These are phyloP conservation scores for Naso thynnoides DNA, from an alignment of 2,797 vertebrate species.

Conservation along the genomic window DNA sequence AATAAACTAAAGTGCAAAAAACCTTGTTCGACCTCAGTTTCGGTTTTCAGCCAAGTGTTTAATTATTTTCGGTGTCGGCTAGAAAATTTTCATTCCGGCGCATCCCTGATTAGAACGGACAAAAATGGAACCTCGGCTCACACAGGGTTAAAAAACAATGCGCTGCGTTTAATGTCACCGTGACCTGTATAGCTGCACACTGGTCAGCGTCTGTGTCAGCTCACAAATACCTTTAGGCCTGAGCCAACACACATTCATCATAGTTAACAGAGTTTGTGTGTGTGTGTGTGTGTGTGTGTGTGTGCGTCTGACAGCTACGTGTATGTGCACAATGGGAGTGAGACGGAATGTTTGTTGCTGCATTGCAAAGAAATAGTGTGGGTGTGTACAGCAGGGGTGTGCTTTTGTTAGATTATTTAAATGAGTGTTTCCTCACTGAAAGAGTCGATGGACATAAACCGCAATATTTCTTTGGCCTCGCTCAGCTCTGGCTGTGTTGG, in stretches of 20 bases:
- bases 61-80: no score
- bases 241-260: conserved; percentile 69
- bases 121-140: conserved; percentile 9
- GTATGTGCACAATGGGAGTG: not conserved
- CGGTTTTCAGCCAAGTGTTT: no score
- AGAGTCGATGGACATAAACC: not conserved
- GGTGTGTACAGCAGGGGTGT: not conserved
- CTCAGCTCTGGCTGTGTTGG: not conserved
- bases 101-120: no score
- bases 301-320: conserved; percentile 9
- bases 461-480: not conserved
- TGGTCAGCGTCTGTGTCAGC: conserved; percentile 48
- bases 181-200: conserved; percentile 63
- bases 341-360: not conserved
- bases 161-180: conserved; percentile 57
- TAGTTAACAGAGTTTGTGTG: conserved; percentile 33
- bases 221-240: conserved; percentile 61
- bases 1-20: no score
- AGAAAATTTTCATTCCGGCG: no score
- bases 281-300: conserved; percentile 11
- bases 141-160: conserved; percentile 34
- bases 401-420: not conserved
- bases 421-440: not conserved
- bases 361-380: not conserved
- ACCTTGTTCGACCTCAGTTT: no score